Evolutionary conservation across 2,113 vertebrate species (phyloP), one percentile per base, ranked within the genome.

Genomic region (Mola mola): DNA sequence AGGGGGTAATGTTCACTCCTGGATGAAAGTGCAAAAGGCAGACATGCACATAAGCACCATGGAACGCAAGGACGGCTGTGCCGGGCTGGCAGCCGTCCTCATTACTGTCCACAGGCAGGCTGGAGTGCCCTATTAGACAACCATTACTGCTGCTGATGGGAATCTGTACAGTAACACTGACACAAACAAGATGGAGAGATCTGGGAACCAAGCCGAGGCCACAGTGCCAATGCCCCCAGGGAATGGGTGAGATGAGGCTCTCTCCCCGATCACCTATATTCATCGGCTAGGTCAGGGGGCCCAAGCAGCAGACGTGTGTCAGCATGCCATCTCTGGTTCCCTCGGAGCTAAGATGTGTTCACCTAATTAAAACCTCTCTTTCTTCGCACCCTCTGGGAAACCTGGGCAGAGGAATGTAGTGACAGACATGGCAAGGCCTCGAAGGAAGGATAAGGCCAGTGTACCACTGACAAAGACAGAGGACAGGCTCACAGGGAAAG

Each of bases 311-410:
- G 53, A 66, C 21, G 9, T 36, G 72, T 70, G 79, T 83, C 74
- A 82, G 44, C 42, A 40, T 74, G 63, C 61, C 64, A 64, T 75
- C 58, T 76, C 65, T 58, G 57, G 42, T 75, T 71, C 60, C 74
- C 64, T 72, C 21, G 50, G 71, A 86, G 83, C 85, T 44, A 78
- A 61, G 76, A 79, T 44, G 49, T 78, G 60, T 75, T 81, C 81
- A 82, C 83, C 88, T 89, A 88, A 90, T 91, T 90, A 90, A 87
- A 87, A 78, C 49, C 63, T 57, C 48, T 72, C 58, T 66, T 62
- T 77, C 58, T 66, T 58, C 15, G 12, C 66, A 46, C 72, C 84
- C 84, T 72, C 52, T 11, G 48, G 83, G 83, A 83, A 61, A 81
- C 51, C 77, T 8, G 22, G 51, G 41, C 42, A 66, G 47, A 70